Percentiles rank a stretch among this genome's conserved stretches.
These are phyloP conservation scores for Pogona vitticeps DNA, from an alignment of 2,113 vertebrate species.

Conservation along the genomic window DNA sequence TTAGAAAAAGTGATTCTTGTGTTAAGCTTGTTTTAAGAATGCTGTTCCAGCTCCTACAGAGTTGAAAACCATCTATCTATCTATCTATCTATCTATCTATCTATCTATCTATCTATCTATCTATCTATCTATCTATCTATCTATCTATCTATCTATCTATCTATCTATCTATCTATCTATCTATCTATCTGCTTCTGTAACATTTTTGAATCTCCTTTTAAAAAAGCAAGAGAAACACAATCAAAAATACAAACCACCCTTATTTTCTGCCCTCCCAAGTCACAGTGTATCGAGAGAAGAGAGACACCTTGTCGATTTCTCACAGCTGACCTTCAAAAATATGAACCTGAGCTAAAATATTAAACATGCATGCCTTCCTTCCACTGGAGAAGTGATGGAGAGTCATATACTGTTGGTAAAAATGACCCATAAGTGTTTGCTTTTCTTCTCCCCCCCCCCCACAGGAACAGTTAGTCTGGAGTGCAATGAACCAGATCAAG, in stretches of 20 bases:
- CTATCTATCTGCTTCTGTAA: constrained; percentile 43
- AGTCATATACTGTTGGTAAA: constrained; percentile 73
- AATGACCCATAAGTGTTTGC: constrained; percentile 76
- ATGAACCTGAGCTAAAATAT: constrained; percentile 74
- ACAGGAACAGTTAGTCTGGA: constrained; percentile 79
- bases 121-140: too few species aligned
- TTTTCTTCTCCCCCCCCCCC: constrained; percentile 63
- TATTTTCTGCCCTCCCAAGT: constrained; percentile 53
- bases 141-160: too few species aligned
- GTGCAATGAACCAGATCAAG: constrained; percentile 86
- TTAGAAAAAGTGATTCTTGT: constrained; percentile 26
- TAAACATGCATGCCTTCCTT: constrained; percentile 69
- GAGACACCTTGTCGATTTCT: constrained; percentile 68
- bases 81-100: constrained; percentile 44
- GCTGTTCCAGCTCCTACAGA: constrained; percentile 45
- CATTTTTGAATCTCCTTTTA: constrained; percentile 6
- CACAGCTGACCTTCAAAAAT: constrained; percentile 72
- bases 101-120: too few species aligned
- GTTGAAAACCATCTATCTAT: constrained; percentile 28
- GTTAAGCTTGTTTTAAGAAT: constrained; percentile 53
- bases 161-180: too few species aligned
- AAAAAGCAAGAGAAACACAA: constrained; percentile 35
- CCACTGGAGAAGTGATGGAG: constrained; percentile 69
- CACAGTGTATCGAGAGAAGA: constrained; percentile 50
- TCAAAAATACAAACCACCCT: constrained; percentile 44